Conservation (phyloP, 1,140 invertebrate genomes). For the Oryctes rhinoceros region DNA sequence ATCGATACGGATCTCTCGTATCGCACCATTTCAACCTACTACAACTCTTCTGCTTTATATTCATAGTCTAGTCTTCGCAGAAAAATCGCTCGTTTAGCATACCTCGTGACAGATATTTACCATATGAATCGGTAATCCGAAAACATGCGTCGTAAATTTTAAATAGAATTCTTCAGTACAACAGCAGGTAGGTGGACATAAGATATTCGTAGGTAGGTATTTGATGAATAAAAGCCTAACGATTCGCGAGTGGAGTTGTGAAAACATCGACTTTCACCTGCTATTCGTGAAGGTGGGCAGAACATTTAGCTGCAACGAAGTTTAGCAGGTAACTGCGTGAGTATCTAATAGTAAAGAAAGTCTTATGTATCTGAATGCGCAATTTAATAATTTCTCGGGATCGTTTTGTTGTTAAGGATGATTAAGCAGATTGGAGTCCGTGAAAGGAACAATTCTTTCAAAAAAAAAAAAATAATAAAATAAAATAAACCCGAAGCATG, state of each 20-base stretch:
- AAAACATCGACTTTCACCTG: background rate
- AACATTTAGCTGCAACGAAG: too few species aligned
- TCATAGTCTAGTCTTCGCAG: background rate
- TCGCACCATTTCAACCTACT: background rate
- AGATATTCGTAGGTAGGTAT: background rate
- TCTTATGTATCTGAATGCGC: too few species aligned
- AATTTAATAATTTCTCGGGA: background rate
- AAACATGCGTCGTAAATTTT: background rate
- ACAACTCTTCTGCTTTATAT: background rate
- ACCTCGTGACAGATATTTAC: background rate
- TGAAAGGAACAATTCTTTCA: too few species aligned
- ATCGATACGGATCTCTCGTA: too few species aligned
- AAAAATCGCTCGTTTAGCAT: background rate
- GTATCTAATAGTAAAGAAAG: too few species aligned
- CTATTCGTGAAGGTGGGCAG: too few species aligned
- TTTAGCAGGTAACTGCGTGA: too few species aligned
- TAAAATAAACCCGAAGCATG: too few species aligned
- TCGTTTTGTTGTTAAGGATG: background rate
- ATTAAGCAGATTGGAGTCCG: too few species aligned
- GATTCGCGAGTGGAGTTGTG: background rate
- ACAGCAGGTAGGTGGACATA: background rate
- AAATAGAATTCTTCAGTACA: slow-evolving; percentile 4
- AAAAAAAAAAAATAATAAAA: too few species aligned
- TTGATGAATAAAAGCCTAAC: slow-evolving; percentile 6
- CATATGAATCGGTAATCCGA: background rate